phyloP scores from a whole-genome alignment of 2,888 invertebrate genomes.

The Caenorhabditis sp. region DNA sequence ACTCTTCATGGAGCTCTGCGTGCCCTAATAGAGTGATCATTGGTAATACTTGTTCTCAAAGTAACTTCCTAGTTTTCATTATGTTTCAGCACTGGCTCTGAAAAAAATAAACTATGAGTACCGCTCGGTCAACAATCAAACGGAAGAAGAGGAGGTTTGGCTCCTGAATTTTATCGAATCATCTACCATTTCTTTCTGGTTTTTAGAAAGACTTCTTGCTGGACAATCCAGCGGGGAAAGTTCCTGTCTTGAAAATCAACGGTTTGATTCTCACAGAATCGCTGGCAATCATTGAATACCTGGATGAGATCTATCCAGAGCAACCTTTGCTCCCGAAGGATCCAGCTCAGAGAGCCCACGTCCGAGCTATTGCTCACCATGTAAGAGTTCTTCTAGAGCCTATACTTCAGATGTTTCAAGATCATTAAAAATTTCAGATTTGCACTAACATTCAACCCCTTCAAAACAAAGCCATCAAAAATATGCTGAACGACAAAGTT shows the following conservation, averaged over 20 bases:
- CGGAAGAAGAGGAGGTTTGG: conserved; percentile 68
- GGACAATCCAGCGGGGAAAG: conserved; percentile 94
- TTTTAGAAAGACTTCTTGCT: conserved; percentile 87
- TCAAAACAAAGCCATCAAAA: conserved; percentile 93
- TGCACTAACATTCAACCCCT: conserved; percentile 95
- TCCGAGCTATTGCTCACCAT: conserved; percentile 84
- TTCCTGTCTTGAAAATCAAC: conserved; percentile 89
- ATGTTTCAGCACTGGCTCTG: conserved; percentile 89
- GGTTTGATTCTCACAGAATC: conserved; percentile 85
- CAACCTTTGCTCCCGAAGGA: conserved; percentile 83
- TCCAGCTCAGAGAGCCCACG: conserved; percentile 91
- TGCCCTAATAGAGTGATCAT: conserved; percentile 30
- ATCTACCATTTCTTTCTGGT: too few species aligned
- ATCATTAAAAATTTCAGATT: conserved; percentile 85
- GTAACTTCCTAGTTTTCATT: conserved; percentile 68
- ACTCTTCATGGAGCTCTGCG: conserved; percentile 24
- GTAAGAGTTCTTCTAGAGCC: conserved; percentile 43
- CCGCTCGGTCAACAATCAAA: conserved; percentile 74
- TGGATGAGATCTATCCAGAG: conserved; percentile 92
- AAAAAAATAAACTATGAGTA: conserved; percentile 95
- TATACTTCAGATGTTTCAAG: not conserved
- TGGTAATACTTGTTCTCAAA: not conserved
- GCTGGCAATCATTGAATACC: conserved; percentile 92
- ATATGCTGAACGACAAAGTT: conserved; percentile 85
- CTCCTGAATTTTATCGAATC: not conserved